Evolutionary conservation across 2,797 vertebrate species (phyloP).

Genomic region (Cebuella pygmaea): DNA sequence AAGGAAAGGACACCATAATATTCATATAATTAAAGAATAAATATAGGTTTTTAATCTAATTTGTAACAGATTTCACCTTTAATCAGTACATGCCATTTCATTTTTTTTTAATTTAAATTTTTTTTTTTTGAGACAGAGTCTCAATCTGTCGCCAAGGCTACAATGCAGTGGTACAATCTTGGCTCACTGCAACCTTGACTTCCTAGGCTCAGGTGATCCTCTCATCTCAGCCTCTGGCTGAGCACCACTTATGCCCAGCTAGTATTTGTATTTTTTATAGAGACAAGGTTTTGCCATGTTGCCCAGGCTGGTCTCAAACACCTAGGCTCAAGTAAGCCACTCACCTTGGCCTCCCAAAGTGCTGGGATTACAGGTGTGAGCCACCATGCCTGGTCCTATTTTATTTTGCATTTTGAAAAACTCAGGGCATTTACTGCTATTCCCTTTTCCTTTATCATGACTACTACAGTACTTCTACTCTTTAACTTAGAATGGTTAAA

Average conservation of each 20-base stretch:
- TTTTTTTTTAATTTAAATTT: background rate
- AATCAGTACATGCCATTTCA: background rate
- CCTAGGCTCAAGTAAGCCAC: background rate
- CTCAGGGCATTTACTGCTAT: background rate
- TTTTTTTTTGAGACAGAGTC: background rate
- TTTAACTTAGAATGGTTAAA: background rate
- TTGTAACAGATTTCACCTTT: background rate
- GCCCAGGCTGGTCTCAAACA: background rate
- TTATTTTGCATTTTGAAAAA: background rate
- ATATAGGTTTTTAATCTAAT: background rate
- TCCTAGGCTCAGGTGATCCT: background rate
- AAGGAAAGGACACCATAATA: background rate
- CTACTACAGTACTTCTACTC: background rate
- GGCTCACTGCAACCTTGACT: background rate
- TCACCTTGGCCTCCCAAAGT: background rate
- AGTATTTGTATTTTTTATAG: background rate
- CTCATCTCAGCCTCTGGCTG: background rate
- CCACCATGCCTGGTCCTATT: background rate
- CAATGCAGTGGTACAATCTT: background rate
- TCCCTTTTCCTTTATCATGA: background rate
- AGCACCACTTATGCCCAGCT: background rate
- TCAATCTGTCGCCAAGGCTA: background rate
- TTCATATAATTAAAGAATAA: background rate
- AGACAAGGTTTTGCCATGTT: background rate
- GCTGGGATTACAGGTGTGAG: background rate